Percentiles rank a stretch among this genome's conserved stretches.
phyloP scores from a whole-genome alignment of 1,140 invertebrate genomes.

The Ceratina australensis region DNA sequence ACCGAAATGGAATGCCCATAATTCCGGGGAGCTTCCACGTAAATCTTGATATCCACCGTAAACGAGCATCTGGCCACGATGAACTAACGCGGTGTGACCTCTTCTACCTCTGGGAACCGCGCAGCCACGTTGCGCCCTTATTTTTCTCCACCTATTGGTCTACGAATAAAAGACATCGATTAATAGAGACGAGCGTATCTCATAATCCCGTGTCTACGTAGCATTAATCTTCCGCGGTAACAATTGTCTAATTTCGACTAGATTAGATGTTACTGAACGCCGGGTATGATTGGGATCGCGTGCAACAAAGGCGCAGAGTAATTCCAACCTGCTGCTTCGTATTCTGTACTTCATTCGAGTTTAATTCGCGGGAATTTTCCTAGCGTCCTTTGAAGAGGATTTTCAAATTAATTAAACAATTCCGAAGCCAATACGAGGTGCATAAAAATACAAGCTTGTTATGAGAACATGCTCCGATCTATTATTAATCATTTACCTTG shows the following conservation, averaged over 20 bases:
- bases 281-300: conserved; percentile 18
- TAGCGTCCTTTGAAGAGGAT: background rate
- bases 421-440: background rate
- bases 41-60: conserved; percentile 95
- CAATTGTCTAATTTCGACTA: background rate
- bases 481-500: conserved; percentile 21
- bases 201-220: too few species aligned
- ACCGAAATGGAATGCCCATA: conserved; percentile 95
- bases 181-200: background rate
- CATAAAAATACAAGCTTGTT: background rate
- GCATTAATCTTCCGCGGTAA: background rate
- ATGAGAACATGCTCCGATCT: background rate
- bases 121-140: conserved; percentile 81
- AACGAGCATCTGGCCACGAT: conserved; percentile 89
- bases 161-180: conserved; percentile 67
- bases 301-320: conserved; percentile 61
- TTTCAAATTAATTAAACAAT: background rate
- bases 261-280: background rate
- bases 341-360: conserved; percentile 29
- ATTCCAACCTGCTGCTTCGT: conserved; percentile 61
- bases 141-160: conserved; percentile 86
- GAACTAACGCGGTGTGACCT: conserved; percentile 90
- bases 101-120: conserved; percentile 87
- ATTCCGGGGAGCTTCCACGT: conserved; percentile 89
- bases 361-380: conserved; percentile 6